Evolutionary conservation across 2,113 vertebrate species (phyloP), one percentile per base, ranked within the genome.

Genomic region (Lepus europaeus): DNA sequence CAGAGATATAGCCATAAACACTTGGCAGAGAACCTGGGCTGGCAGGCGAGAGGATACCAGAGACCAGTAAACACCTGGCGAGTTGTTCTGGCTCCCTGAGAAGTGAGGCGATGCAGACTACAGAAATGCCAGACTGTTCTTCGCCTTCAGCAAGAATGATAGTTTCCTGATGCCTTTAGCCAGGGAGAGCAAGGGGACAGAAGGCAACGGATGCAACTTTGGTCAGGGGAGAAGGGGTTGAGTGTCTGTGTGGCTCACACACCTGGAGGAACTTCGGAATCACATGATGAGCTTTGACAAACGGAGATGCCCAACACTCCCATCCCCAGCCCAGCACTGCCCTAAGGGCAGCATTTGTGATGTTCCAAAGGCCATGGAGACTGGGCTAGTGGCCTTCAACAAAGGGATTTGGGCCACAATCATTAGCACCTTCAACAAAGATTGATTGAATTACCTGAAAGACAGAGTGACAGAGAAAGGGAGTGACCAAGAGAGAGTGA

Each of bases 21-120:
- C 56, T 45, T 23, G 59, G n/a, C 49, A 56, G 82, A 73, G 39
- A 39, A 61, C 25, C 33, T 19, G 49, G 90, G 84, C 27, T 33
- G 39, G 19, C 19, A 70, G 78, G 45, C 27, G 70, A 82, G 72
- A 56, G 22, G 81, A 64, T 4, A 6, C 9, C 56, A 56, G 1
- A 13, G 39, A 70, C 31, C n/a, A 29, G 13, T 5, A 45, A 45
- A 7, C 9, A 1, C 0, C 0, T 0, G 11, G 56, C 68, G 17
- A 66, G 17, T 2, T 23, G 25, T 22, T 51, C 14, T 29, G 2
- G 14, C 20, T 70, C 13, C 29, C 31, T 49, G 66, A 49, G 14
- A 68, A 29, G 16, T 7, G 12, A 68, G 36, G 68, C 27, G n/a
- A 25, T 13, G 9, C 12, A 25, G 39, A 51, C 61, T 13, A 14